phyloP scores from a whole-genome alignment of 2,797 vertebrate species.

The Cynodonichthys magdalenae region DNA sequence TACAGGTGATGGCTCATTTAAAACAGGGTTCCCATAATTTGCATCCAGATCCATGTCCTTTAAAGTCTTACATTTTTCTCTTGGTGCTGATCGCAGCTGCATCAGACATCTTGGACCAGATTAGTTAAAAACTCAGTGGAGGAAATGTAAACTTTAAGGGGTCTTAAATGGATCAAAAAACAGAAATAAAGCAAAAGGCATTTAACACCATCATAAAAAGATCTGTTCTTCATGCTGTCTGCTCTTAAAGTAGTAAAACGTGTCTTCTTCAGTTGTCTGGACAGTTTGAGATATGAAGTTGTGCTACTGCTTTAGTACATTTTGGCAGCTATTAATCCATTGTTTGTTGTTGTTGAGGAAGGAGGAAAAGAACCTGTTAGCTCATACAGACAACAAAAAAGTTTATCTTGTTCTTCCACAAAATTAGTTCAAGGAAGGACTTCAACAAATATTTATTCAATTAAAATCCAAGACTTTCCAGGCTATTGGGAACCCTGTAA shows the following conservation, averaged over 20 bases:
- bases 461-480: constrained; percentile 81
- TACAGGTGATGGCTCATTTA: constrained; percentile 83
- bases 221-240: constrained; percentile 14
- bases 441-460: constrained; percentile 77
- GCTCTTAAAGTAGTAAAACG: constrained; percentile 23
- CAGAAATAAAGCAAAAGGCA: constrained; percentile 25
- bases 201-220: constrained; percentile 30
- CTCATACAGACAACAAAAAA: constrained; percentile 43
- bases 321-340: constrained; percentile 41
- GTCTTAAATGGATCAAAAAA: constrained; percentile 42
- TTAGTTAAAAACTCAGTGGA: constrained; percentile 25
- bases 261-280: constrained; percentile 16
- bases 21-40: constrained; percentile 73
- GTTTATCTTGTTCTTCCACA: constrained; percentile 26
- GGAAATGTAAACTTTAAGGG: constrained; percentile 27
- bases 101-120: neutral
- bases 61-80: constrained; percentile 34
- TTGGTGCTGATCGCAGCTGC: constrained; percentile 22
- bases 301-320: constrained; percentile 47
- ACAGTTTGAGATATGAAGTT: constrained; percentile 39
- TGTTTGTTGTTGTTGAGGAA: constrained; percentile 41
- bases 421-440: constrained; percentile 66
- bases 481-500: constrained; percentile 79
- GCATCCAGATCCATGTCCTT: constrained; percentile 48
- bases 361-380: constrained; percentile 35